A percentile compares a stretch with the other conserved stretches of the same genome.
phyloP scores from a whole-genome alignment of 2,113 vertebrate genomes.

The Trichechus manatus region DNA sequence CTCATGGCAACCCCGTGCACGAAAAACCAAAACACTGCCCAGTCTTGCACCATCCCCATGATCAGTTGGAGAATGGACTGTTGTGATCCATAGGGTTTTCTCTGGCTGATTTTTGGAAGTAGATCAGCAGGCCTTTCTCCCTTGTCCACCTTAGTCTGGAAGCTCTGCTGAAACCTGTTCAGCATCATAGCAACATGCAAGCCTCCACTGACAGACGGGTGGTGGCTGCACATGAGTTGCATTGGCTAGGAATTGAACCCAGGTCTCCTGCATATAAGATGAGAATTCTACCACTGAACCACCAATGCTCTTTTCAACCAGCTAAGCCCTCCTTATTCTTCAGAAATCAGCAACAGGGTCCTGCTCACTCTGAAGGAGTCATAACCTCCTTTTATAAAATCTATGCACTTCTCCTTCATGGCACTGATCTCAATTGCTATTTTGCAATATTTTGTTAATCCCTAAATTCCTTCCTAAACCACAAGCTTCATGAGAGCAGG shows the following conservation, averaged over 20 bases:
- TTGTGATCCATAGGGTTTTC: neutral
- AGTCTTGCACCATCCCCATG: neutral
- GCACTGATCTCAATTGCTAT: neutral
- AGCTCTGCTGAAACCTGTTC: neutral
- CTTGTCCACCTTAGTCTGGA: neutral
- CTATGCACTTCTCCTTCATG: neutral
- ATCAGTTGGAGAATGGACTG: neutral
- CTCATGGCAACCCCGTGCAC: neutral
- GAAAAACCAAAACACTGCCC: neutral
- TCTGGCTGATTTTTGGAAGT: neutral
- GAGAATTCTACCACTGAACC: neutral
- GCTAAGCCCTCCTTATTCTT: conserved; percentile 11
- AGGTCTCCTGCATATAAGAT: neutral
- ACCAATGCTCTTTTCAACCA: neutral
- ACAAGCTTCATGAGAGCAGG: neutral
- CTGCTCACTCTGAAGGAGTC: neutral
- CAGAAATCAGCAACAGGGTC: neutral
- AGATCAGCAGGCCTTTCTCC: neutral
- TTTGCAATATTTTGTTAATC: conserved; percentile 48
- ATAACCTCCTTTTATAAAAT: neutral
- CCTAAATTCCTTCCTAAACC: neutral
- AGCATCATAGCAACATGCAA: neutral
- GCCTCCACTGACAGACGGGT: neutral
- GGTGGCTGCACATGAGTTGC: neutral
- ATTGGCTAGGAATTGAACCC: neutral